Base-by-base conservation (phyloP, 2,888 invertebrate genomes). In the Caenorhabditis zanzibari region DNA sequence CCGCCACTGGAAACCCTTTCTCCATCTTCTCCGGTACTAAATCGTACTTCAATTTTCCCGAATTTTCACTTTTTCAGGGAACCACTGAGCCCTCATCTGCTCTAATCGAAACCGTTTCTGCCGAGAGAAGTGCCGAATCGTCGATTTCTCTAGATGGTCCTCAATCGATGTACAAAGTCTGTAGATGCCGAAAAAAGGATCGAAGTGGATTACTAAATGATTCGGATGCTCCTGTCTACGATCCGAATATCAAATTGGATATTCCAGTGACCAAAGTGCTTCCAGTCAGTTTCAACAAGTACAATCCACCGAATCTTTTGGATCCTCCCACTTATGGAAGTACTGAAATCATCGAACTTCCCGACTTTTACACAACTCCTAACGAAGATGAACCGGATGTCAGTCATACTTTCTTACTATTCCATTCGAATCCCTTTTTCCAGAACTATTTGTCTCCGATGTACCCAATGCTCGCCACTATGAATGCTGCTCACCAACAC, bases 291-390 rank as follows among this genome's bases (percentile, higher is more conserved):
- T 81, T 81, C 22, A 44, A 19, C 19, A 68, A 58, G 12, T 75
- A 81, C 58, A 75, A 61, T 19, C 63, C 81, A 35, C 74, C 68
- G 24, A 81, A 81, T 38, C 56, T 81, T n/a, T n/a, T 75, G 61
- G 81, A 81, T 28, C 52, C 69, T 5, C 32, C 59, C 4, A 41
- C 56, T 41, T 41, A 32, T 14, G 38, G 61, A 38, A 38, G 61
- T 38, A 19, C 47, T 52, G 71, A 77, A 52, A 41, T 81, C 16
- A 26, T 49, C 6, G 81, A 81, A 28, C 63, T 81, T 22, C 81
- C 81, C 2, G 75, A 81, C n/a, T 16, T 41, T 1, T 75, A 44
- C 47, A 74, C 52, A 16, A 35, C 68, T 12, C 24, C 59, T 2
- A 16, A 14, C 6, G 69, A 68, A n/a, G 61, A 59, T n/a, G 28